Evolutionary conservation across 1,140 invertebrate species (phyloP).

Genomic region (Drosophila bipectinata): DNA sequence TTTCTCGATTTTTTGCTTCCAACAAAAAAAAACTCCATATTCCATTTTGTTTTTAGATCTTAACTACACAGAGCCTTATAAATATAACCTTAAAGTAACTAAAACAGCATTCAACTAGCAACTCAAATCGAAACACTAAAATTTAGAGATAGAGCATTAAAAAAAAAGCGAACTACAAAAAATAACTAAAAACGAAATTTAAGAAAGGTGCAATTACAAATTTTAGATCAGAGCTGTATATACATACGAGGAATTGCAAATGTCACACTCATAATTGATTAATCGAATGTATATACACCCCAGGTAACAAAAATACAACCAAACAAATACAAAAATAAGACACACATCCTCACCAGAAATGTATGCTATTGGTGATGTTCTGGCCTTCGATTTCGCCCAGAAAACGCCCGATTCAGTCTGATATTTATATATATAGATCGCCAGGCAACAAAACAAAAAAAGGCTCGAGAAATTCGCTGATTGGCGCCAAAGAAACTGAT

Average conservation of each 20-base stretch:
- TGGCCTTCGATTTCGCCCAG: conserved; percentile 18
- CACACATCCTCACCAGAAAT: not conserved
- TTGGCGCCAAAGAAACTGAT: conserved; percentile 62
- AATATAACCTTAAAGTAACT: conserved; percentile 53
- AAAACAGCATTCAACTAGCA: conserved; percentile 48
- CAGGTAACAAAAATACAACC: not conserved
- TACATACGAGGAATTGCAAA: conserved; percentile 23
- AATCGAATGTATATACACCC: conserved; percentile 20
- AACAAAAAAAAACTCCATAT: conserved; percentile 4
- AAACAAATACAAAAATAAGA: not conserved
- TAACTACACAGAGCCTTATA: conserved; percentile 74
- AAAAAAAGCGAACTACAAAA: conserved; percentile 33
- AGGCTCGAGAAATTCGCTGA: conserved; percentile 35
- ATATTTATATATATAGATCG: conserved; percentile 29
- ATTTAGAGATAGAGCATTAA: conserved; percentile 2
- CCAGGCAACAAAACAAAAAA: not conserved
- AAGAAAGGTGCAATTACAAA: conserved; percentile 70
- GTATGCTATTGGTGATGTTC: conserved; percentile 4
- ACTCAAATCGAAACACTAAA: conserved; percentile 20
- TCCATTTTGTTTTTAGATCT: conserved; percentile 24
- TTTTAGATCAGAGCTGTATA: conserved; percentile 67
- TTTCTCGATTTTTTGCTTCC: conserved; percentile 28
- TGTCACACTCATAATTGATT: conserved; percentile 23
- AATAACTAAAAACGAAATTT: conserved; percentile 28
- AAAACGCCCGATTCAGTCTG: conserved; percentile 37